Percentiles rank a stretch among this genome's conserved stretches.
phyloP scores from a whole-genome alignment of 2,797 vertebrate species.

The Ibycter americanus region DNA sequence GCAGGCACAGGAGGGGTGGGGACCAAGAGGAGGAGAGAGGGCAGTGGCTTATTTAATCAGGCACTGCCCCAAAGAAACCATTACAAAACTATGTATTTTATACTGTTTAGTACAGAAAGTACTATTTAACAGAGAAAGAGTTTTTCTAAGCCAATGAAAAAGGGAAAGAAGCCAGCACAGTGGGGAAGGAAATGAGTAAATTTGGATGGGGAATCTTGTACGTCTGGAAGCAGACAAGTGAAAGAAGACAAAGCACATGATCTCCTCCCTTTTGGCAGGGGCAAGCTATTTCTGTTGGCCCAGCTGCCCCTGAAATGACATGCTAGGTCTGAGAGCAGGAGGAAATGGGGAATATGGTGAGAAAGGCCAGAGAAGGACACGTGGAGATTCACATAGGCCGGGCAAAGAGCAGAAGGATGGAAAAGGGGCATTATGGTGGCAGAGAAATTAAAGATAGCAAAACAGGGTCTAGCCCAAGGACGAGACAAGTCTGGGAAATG shows the following conservation, averaged over 20 bases:
- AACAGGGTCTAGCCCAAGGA: neutral
- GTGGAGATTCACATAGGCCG: neutral
- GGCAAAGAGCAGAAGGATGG: neutral
- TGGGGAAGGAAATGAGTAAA: constrained; percentile 31
- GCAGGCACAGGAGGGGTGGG: neutral
- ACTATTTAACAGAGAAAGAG: neutral
- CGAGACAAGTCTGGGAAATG: neutral
- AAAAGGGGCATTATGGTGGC: neutral
- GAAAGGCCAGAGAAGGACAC: neutral
- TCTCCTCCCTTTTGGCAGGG: neutral
- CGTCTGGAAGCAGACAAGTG: neutral
- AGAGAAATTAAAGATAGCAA: neutral
- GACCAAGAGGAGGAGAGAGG: neutral
- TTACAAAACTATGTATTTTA: neutral
- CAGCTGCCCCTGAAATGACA: neutral
- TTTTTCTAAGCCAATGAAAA: neutral
- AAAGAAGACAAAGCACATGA: constrained; percentile 13
- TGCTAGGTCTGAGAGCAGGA: neutral
- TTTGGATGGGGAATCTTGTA: neutral
- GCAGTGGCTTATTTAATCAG: neutral
- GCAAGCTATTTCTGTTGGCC: neutral
- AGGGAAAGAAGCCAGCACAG: neutral
- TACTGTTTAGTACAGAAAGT: neutral
- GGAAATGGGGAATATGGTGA: neutral
- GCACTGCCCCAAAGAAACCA: neutral